Evolutionary conservation across 2,888 invertebrate genomes (phyloP).

Genomic region (Bibio marci): DNA sequence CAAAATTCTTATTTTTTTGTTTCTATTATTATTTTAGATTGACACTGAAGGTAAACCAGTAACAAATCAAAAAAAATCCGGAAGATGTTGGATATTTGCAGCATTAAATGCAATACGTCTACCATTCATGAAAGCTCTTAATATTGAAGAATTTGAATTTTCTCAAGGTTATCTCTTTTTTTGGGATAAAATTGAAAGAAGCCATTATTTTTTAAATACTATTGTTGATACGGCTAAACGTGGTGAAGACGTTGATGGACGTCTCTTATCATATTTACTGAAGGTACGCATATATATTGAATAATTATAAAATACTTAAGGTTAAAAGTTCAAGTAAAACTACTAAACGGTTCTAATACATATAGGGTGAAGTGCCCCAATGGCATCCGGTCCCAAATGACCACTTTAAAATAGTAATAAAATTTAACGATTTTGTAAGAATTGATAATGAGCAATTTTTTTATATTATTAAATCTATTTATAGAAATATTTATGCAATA

Average conservation of each 20-base stretch:
- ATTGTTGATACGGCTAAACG: constrained; percentile 53
- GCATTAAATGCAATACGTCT: constrained; percentile 68
- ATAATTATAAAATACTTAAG: background rate
- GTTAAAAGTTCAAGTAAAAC: too few relatives aligned
- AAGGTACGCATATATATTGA: constrained; percentile 30
- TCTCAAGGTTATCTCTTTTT: constrained; percentile 78
- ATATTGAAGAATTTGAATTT: constrained; percentile 81
- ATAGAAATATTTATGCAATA: too few relatives aligned
- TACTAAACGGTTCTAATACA: too few relatives aligned
- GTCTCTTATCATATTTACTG: constrained; percentile 62
- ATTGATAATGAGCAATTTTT: too few relatives aligned
- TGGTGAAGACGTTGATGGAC: constrained; percentile 60
- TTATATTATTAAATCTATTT: too few relatives aligned
- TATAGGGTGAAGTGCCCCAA: too few relatives aligned
- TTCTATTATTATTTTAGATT: too few relatives aligned
- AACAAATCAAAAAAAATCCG: constrained; percentile 74
- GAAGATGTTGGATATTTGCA: constrained; percentile 85
- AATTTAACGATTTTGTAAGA: too few relatives aligned
- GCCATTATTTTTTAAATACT: constrained; percentile 70
- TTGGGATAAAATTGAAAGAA: constrained; percentile 84
- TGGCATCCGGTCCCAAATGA: too few relatives aligned
- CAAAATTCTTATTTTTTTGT: too few relatives aligned
- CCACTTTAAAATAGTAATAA: too few relatives aligned
- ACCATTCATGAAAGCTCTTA: constrained; percentile 56
- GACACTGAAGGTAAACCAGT: constrained; percentile 82